A percentile compares a stretch with the other conserved stretches of the same genome.
These are phyloP conservation scores for Alloplasta piceator DNA, from an alignment of 2,888 invertebrate genomes.

Conservation along the genomic window DNA sequence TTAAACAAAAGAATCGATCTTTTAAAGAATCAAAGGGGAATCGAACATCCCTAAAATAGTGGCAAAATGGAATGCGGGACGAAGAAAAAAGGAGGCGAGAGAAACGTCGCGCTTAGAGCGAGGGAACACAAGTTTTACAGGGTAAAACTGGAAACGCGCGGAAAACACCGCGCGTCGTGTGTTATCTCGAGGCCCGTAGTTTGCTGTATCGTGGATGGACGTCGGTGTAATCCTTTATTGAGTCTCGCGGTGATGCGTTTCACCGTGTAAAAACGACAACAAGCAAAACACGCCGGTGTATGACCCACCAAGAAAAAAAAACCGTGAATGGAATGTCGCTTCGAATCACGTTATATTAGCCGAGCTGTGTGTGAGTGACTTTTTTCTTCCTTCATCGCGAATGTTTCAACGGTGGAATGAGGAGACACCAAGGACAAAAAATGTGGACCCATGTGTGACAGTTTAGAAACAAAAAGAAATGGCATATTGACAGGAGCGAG, in stretches of 20 bases:
- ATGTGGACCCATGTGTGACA: too few species aligned
- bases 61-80: not conserved
- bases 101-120: not conserved
- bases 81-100: slow-evolving; percentile 9
- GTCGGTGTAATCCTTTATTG: slow-evolving; percentile 57
- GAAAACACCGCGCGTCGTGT: not conserved
- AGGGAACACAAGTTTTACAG: slow-evolving; percentile 9
- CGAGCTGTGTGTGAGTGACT: not conserved
- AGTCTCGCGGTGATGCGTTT: slow-evolving; percentile 52
- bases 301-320: slow-evolving; percentile 3
- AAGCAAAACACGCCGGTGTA: not conserved
- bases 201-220: slow-evolving; percentile 9
- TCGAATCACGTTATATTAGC: slow-evolving; percentile 18
- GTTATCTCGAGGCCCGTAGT: slow-evolving; percentile 5
- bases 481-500: too few species aligned
- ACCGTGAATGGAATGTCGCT: slow-evolving; percentile 32
- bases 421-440: too few species aligned
- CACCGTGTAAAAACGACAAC: slow-evolving; percentile 21
- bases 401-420: not conserved
- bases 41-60: too few species aligned
- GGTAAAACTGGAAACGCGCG: slow-evolving; percentile 24
- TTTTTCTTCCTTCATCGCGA: not conserved
- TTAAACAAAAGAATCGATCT: too few species aligned
- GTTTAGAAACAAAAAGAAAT: too few species aligned
- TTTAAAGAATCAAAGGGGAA: too few species aligned